These are phyloP conservation scores for Octomys mimax DNA, from an alignment of 2,797 vertebrate genomes.

Conservation along the genomic window DNA sequence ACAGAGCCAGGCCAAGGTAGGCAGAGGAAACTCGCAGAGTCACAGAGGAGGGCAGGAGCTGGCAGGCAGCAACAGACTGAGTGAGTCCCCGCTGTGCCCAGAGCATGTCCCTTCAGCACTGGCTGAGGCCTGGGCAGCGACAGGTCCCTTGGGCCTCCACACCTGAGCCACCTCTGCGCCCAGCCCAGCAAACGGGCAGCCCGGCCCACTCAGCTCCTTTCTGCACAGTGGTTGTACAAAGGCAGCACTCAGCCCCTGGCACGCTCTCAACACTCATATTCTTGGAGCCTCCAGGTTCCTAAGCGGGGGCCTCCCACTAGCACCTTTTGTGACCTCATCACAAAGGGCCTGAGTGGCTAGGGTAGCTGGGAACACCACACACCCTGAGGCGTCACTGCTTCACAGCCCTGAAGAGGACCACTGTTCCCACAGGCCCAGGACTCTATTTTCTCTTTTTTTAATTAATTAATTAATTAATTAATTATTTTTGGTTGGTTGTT, in stretches of 20 bases:
- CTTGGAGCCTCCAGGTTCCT: neutral
- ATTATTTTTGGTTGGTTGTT: neutral
- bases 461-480: neutral
- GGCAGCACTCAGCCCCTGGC: neutral
- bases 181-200: neutral
- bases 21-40: neutral
- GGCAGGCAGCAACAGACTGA: neutral
- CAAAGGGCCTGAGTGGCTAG: neutral
- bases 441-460: conserved; percentile 49
- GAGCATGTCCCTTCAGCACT: neutral
- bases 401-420: conserved; percentile 6
- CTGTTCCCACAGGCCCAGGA: conserved; percentile 23
- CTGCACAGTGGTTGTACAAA: neutral
- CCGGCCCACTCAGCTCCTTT: neutral
- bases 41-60: neutral
- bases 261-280: neutral
- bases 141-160: neutral
- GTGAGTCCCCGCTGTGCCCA: neutral
- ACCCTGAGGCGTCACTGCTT: neutral
- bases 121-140: neutral
- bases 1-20: neutral
- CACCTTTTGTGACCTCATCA: neutral
- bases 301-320: neutral
- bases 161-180: neutral
- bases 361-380: neutral